Base-by-base conservation (phyloP, 2,888 invertebrate genomes). In the Alviniconcha strummeri region DNA sequence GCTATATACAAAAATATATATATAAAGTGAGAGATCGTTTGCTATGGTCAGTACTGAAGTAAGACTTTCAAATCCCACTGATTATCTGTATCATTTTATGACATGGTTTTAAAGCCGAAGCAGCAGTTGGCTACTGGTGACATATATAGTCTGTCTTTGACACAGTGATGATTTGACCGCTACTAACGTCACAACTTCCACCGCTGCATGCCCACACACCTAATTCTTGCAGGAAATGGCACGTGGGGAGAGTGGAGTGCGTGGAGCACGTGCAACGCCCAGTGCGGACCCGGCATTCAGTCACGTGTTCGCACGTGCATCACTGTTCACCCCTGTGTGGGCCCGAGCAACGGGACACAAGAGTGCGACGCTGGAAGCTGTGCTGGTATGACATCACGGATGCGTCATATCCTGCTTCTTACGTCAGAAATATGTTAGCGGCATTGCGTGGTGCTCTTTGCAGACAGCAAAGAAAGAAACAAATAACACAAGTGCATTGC, bases 311-410 rank as follows among this genome's bases (percentile, higher is more conserved):
- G 85, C 36, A 71, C 76, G 17, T 85, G 85, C 83, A 36, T 54
- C 85, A 89, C 19, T 88, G 86, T 13, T 82, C 91, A 71, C 56
- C 83, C 85, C 5, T 92, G 92, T 85, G 87, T 89, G 83, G 89
- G 90, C 79, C 91, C 91, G 8, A 89, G 90, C 52, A 88, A 89
- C 81, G 89, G 89, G 11, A 85, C 86, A 54, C 90, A 90, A 82
- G 84, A 84, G 9, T 92, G 92, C 84, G 86, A 88, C 54, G 85
- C 87, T 67, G 84, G 83, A n/a, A 87, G 87, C 87, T 91, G 91
- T 82, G 89, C 90, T 86, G 89, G 91, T 91, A 87, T 86, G 88
- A 86, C 11, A n/a, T 80, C 80, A 69, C 55, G 17, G 15, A 17
- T 60, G n/a, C 80, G 69, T 52, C 79, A 79, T 17, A 57, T 55